phyloP scores from a whole-genome alignment of 1,140 invertebrate genomes.

The Diorhabda sublineata region DNA sequence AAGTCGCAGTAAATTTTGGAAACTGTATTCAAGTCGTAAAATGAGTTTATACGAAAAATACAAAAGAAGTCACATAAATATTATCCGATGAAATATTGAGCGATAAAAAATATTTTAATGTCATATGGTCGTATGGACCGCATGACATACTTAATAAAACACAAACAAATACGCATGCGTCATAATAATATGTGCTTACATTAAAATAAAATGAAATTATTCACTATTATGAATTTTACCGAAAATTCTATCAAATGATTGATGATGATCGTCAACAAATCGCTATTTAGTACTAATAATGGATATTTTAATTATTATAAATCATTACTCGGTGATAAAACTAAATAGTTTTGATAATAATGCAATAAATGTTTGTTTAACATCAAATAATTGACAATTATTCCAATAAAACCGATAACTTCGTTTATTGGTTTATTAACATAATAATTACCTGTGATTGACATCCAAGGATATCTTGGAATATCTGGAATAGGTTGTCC shows the following conservation, averaged over 20 bases:
- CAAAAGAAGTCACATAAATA: too few relatives aligned
- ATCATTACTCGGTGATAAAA: not conserved
- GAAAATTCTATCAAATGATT: too few relatives aligned
- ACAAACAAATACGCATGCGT: not conserved
- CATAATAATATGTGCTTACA: not conserved
- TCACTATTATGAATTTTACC: too few relatives aligned
- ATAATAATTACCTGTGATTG: slow-evolving; percentile 81
- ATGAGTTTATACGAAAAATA: too few relatives aligned
- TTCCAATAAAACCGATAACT: too few relatives aligned
- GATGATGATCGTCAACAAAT: not conserved
- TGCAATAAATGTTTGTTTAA: not conserved
- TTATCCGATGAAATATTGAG: too few relatives aligned
- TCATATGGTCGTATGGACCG: not conserved
- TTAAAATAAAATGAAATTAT: too few relatives aligned
- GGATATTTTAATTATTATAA: not conserved
- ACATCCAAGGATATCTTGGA: slow-evolving; percentile 95
- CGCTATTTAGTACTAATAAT: not conserved
- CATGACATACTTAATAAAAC: slow-evolving; percentile 8
- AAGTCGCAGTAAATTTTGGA: too few relatives aligned
- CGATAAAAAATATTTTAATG: not conserved
- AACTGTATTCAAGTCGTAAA: too few relatives aligned
- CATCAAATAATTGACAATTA: not conserved
- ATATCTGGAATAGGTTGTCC: slow-evolving; percentile 78
- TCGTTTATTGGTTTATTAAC: not conserved
- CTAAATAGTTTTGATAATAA: not conserved